Evolutionary conservation across 2,888 invertebrate species (phyloP), one percentile per base, ranked within the genome.

Genomic region (Liopterus haemorrhoidalis): DNA sequence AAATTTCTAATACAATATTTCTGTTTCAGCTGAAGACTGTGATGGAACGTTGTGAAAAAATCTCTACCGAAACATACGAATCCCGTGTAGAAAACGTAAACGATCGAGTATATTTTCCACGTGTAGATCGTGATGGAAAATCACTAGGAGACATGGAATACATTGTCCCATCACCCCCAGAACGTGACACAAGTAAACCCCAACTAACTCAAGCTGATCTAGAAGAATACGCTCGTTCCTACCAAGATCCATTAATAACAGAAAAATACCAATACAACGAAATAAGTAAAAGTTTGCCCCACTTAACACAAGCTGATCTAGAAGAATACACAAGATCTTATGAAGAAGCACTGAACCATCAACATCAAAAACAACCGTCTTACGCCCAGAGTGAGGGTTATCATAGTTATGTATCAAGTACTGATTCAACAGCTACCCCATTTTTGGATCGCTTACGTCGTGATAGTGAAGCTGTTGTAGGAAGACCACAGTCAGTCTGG

Each of bases 351-450:
- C 57, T 70, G 35, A 68, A 67, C 36, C 74, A 73, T 56, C 71
- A 76, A 55, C 82, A 82, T 63, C 81, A 81, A 56, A 82, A 81
- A 59, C 82, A 83, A 60, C 75, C 81, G 27, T 82, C 82, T 40
- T 85, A 85, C 67, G 85, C 85, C 38, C 84, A 85, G 59, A 83
- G 83, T 40, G 85, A 85, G 68, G 84, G 84, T 39, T 85, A 85
- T 65, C 85, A 85, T 64, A 83, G 84, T 63, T 85, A 85, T 65
- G 84, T 85, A 18, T 82, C 83, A 47, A 82, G 83, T 59, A 81
- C 82, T 25, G 84, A 85, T 64, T 82, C 82, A 5, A 82, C 81
- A 39, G 79, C 79, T 31, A 85, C 85, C 4, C 85, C 85, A 22
- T 83, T 86, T 65, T 67, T 85, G 54, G 85, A 86, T 65, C 75